These are phyloP conservation scores for Pogonomyrmex californicus DNA, from an alignment of 1,140 invertebrate genomes.

Conservation along the genomic window DNA sequence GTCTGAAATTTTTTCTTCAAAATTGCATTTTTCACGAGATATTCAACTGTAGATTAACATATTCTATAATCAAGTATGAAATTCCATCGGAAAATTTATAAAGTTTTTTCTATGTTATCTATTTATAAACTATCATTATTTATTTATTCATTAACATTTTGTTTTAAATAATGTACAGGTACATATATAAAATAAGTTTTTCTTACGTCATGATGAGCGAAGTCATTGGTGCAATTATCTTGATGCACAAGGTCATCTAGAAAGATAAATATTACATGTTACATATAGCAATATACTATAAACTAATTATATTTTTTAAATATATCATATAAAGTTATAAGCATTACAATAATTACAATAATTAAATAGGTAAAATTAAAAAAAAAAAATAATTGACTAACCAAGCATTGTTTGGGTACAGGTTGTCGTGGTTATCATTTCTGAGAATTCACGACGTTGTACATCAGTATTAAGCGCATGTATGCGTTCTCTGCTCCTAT, in stretches of 20 bases:
- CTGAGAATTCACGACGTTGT: slow-evolving; percentile 80
- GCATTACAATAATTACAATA: not conserved
- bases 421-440: slow-evolving; percentile 67
- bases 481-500: slow-evolving; percentile 91
- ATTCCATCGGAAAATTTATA: too few species aligned
- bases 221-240: slow-evolving; percentile 75
- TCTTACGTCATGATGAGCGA: slow-evolving; percentile 80
- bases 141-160: not conserved
- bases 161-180: not conserved
- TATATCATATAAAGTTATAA: not conserved
- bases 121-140: too few species aligned
- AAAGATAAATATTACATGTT: slow-evolving; percentile 53
- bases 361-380: slow-evolving; percentile 13
- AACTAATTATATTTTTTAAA: not conserved
- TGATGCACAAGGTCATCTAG: slow-evolving; percentile 73
- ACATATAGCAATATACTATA: not conserved
- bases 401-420: slow-evolving; percentile 79
- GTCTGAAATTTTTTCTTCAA: too few species aligned
- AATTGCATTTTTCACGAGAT: too few species aligned
- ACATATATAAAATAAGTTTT: slow-evolving; percentile 41
- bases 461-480: slow-evolving; percentile 88
- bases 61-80: too few species aligned
- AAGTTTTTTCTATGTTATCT: too few species aligned
- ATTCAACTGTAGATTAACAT: too few species aligned
- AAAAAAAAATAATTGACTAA: slow-evolving; percentile 67